Percentiles rank a stretch among this genome's conserved stretches.
These are phyloP conservation scores for Drosophila kuntzei DNA, from an alignment of 2,888 invertebrate species.

Conservation along the genomic window DNA sequence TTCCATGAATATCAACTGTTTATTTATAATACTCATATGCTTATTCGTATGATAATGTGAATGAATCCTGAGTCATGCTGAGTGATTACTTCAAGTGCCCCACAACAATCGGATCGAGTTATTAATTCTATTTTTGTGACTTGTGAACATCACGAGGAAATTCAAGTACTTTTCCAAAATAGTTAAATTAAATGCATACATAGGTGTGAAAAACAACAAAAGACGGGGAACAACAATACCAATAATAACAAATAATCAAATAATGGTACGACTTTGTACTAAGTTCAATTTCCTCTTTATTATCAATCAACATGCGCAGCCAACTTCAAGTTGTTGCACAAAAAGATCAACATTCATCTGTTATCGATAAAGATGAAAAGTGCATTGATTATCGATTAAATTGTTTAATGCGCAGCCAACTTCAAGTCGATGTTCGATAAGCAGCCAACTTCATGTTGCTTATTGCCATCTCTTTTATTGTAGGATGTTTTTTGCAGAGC, in stretches of 20 bases:
- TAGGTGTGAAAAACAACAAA: neutral
- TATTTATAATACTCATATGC: conserved; percentile 9
- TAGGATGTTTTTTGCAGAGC: neutral
- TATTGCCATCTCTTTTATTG: neutral
- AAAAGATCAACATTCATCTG: neutral
- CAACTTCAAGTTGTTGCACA: neutral
- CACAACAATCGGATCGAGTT: conserved; percentile 2
- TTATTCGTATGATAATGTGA: conserved; percentile 33
- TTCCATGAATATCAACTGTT: conserved; percentile 17
- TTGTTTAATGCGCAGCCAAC: neutral
- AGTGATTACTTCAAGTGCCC: conserved; percentile 6
- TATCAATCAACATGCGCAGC: neutral
- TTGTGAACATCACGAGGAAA: conserved; percentile 10
- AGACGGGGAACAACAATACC: neutral
- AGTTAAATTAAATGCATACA: neutral
- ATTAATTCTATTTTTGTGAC: conserved; percentile 8
- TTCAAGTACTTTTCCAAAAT: conserved; percentile 1
- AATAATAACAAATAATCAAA: neutral
- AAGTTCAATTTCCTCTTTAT: neutral
- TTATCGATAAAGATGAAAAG: neutral
- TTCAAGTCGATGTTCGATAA: neutral
- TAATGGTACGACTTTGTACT: neutral
- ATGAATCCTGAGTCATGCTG: conserved; percentile 34
- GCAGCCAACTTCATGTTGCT: neutral
- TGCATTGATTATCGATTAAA: neutral